Base-by-base conservation (phyloP, 2,888 invertebrate genomes). In the Meganola albula region DNA sequence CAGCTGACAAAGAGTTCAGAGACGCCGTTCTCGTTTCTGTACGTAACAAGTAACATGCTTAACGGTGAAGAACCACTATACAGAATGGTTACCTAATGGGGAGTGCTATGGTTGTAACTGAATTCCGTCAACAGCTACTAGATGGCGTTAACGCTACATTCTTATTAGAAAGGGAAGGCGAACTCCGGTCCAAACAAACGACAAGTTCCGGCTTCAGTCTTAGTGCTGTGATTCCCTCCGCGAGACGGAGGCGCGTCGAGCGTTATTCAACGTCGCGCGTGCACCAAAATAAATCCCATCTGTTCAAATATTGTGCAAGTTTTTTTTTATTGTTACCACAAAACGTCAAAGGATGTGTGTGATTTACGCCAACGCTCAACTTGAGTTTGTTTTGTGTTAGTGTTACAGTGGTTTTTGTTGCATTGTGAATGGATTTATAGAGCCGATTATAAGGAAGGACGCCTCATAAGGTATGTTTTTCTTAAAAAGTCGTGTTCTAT, bases 251-350 rank as follows among this genome's bases (percentile, higher is more conserved):
- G 61, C 44, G 44, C 48, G 58, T 50, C 43, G 43, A 33, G 28
- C 40, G 34, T 12, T 18, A 51, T 56, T 37, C 58, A 57, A 57
- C 67, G 61, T 63, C 74, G 71, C 74, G 78, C 72, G 80, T 70
- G 67, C 69, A 75, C 75, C 65, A 76, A 79, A 83, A 79, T 79
- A 82, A 75, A 77, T 48, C 61, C 72, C 83, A 83, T 78, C 82
- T 83, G 84, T 80, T 74, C 65, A 76, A 77, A 77, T 77, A 82
- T 75, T 76, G 76, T 79, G 78, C 68, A 70, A 73, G 77, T 80
- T 76, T 68, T 75, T 16, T 63, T 69, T 70, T 73, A 70, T 70
- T 70, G 67, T 73, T 68, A 61, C 59, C 64, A 49, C 40, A 57
- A 70, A 73, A 49, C 49, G 38, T 49, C 44, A 41, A 65, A 74